Base-by-base conservation (phyloP, 2,888 invertebrate species). In the Hedychridium roseum region DNA sequence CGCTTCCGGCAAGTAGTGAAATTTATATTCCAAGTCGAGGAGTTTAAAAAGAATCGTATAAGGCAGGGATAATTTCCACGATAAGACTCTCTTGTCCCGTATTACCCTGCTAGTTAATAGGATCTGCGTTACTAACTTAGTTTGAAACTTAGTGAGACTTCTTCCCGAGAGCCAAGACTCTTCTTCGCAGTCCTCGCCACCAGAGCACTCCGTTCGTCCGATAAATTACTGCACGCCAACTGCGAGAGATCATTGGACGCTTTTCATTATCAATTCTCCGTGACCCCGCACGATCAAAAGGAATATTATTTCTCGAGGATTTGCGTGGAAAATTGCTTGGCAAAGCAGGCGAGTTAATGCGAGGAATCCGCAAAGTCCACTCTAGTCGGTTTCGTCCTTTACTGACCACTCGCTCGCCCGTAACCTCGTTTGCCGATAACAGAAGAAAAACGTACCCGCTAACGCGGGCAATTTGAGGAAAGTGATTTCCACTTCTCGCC, bases 81-180 rank as follows among this genome's bases (percentile, higher is more conserved):
- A 66, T 65, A 68, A 66, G 65, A 66, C 65, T 66, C n/a, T n/a
- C 64, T 66, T 59, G 66, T 52, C 55, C 50, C 52, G 58, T 62
- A 63, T 66, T 66, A 67, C 60, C 64, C 63, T 60, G 60, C 65
- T 65, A 57, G 58, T 68, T 70, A 68, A 68, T 68, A 66, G 63
- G 62, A 64, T 64, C 62, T 57, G 59, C 64, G 58, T 65, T 68
- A 59, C 63, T 68, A 70, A 70, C 64, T 69, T 69, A 61, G 68
- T 69, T 70, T 60, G 57, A 54, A 58, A 56, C 57, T 60, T 57
- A 46, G 51, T 60, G 47, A 57, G 57, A 60, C 60, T 60, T 54
- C 51, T 46, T 15, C 4, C 23, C 39, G 41, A 45, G 60, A 44
- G 47, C 50, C 43, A 60, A 56, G 56, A 58, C 47, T 48, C 56